Conservation (phyloP, 1,140 invertebrate species). For the Nilaparvata lugens region DNA sequence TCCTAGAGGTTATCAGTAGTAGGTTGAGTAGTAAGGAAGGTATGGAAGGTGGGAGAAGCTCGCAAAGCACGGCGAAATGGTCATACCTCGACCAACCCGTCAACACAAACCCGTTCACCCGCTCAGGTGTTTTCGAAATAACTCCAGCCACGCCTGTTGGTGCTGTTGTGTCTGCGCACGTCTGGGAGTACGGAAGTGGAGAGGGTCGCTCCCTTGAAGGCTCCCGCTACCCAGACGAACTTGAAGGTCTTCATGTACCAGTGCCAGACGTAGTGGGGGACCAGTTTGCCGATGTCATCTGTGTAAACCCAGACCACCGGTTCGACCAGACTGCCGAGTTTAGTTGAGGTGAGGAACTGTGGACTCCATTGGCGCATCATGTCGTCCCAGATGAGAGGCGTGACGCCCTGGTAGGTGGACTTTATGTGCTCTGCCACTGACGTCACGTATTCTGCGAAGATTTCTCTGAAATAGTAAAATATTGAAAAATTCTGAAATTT, state of each 20-base stretch:
- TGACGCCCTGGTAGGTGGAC: slow-evolving; percentile 28
- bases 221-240: slow-evolving; percentile 51
- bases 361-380: slow-evolving; percentile 45
- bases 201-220: slow-evolving; percentile 49
- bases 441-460: slow-evolving; percentile 15
- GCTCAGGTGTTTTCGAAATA: slow-evolving; percentile 8
- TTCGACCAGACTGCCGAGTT: slow-evolving; percentile 41
- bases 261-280: slow-evolving; percentile 12
- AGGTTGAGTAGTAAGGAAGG: slow-evolving; percentile 43
- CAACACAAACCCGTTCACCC: slow-evolving; percentile 19
- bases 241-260: slow-evolving; percentile 38
- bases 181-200: slow-evolving; percentile 43
- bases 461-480: slow-evolving; percentile 8
- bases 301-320: slow-evolving; percentile 40
- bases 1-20: slow-evolving; percentile 25
- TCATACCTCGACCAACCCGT: slow-evolving; percentile 43
- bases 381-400: slow-evolving; percentile 54
- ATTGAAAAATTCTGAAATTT: too few species aligned
- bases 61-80: slow-evolving; percentile 56
- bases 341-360: slow-evolving; percentile 36
- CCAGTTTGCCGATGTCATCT: slow-evolving; percentile 11
- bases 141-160: slow-evolving; percentile 22
- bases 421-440: slow-evolving; percentile 26
- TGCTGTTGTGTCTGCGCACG: slow-evolving; percentile 20
- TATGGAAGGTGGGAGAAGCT: slow-evolving; percentile 51